Evolutionary conservation across 92 coral and sea anemone genomes (phyloP).

Genomic region (Desmophyllum pertusum): DNA sequence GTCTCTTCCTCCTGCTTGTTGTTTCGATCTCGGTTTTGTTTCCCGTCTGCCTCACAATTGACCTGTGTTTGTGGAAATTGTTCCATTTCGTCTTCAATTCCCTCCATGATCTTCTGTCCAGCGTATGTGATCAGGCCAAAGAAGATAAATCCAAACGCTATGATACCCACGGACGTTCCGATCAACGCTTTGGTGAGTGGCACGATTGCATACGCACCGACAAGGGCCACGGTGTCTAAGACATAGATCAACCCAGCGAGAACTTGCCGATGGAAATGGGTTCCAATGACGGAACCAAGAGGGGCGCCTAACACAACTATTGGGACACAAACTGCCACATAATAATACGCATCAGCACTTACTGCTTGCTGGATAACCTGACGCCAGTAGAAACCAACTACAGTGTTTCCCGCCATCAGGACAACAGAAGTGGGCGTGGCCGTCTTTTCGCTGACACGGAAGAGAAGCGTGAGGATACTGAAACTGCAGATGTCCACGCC

Average conservation of each 20-base stretch:
- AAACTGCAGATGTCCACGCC: conserved; percentile 92
- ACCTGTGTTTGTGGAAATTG: conserved; percentile 19
- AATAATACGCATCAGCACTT: conserved; percentile 66
- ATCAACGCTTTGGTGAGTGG: conserved; percentile 61
- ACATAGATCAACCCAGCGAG: conserved; percentile 71
- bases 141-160: conserved; percentile 72
- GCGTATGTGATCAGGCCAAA: conserved; percentile 66
- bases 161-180: conserved; percentile 69
- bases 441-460: conserved; percentile 88
- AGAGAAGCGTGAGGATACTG: conserved; percentile 87
- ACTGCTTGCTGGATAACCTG: conserved; percentile 73
- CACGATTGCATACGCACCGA: conserved; percentile 72
- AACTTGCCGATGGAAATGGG: conserved; percentile 82
- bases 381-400: conserved; percentile 90
- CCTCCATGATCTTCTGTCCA: conserved; percentile 71
- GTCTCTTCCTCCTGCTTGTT: not conserved
- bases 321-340: conserved; percentile 82
- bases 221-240: conserved; percentile 74
- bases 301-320: conserved; percentile 89
- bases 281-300: conserved; percentile 76
- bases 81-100: conserved; percentile 31
- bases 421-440: conserved; percentile 94
- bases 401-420: conserved; percentile 86
- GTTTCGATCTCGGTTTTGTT: not conserved
- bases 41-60: not conserved